phyloP scores from a whole-genome alignment of 2,888 invertebrate genomes.

The Dynastes maya region DNA sequence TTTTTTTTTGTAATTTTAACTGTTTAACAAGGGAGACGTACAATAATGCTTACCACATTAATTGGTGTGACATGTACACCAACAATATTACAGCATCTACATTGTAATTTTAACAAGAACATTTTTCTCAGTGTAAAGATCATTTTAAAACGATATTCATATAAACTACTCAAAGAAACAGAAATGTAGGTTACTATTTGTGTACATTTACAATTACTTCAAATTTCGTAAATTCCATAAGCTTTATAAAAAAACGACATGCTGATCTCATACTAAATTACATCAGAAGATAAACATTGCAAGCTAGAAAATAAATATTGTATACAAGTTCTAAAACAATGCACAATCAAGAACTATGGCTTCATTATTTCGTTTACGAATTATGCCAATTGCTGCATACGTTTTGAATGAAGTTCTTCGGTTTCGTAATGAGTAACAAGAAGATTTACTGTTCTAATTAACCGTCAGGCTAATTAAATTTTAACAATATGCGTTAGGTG shows the following conservation, averaged over 20 bases:
- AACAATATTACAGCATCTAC: no score
- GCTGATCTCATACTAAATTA: not conserved
- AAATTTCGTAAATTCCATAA: no score
- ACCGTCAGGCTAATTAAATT: slow-evolving; percentile 30
- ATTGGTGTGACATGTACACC: no score
- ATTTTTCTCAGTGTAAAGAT: no score
- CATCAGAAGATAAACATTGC: not conserved
- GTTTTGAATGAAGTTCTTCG: slow-evolving; percentile 19
- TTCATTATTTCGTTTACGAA: slow-evolving; percentile 21
- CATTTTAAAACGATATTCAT: no score
- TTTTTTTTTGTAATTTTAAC: no score
- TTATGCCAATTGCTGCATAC: slow-evolving; percentile 32
- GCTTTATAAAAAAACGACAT: not conserved
- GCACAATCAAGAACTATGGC: slow-evolving; percentile 13
- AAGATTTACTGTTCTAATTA: slow-evolving; percentile 39
- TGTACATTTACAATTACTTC: no score
- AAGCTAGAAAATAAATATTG: slow-evolving; percentile 17
- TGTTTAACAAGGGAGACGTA: no score
- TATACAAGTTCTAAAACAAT: slow-evolving; percentile 25
- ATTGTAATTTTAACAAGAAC: no score
- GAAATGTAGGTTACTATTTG: no score
- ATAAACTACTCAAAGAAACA: no score
- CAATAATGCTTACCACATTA: no score
- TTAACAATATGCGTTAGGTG: slow-evolving; percentile 37
- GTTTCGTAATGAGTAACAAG: slow-evolving; percentile 23